These are phyloP conservation scores for Drosophila atripex DNA, from an alignment of 2,888 invertebrate genomes.

Conservation along the genomic window DNA sequence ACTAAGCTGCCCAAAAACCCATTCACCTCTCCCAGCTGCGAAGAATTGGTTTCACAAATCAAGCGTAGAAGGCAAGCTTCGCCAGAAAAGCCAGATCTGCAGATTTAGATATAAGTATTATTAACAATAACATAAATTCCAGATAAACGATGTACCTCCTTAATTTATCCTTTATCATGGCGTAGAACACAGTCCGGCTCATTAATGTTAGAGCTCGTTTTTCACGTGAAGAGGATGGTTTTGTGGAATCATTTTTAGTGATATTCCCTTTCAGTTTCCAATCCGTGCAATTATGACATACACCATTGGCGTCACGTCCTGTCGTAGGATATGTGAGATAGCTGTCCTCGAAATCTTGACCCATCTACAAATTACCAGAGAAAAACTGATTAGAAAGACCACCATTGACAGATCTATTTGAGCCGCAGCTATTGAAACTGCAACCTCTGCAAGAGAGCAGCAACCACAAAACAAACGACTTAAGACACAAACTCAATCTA, in stretches of 20 bases:
- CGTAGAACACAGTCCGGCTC: conserved; percentile 76
- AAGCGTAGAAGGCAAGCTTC: conserved; percentile 87
- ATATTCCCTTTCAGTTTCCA: conserved; percentile 13
- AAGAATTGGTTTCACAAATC: conserved; percentile 87
- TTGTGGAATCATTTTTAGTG: background rate
- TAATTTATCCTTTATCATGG: conserved; percentile 78
- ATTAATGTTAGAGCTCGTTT: conserved; percentile 67
- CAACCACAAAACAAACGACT: conserved; percentile 20
- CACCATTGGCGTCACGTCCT: conserved; percentile 17
- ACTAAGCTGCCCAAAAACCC: conserved; percentile 88
- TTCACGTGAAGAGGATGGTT: conserved; percentile 21
- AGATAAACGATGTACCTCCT: conserved; percentile 56
- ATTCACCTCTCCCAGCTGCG: conserved; percentile 84
- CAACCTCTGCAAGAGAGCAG: background rate
- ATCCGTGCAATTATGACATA: conserved; percentile 62
- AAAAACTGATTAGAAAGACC: background rate
- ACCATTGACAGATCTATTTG: background rate
- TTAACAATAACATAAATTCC: fast-evolving
- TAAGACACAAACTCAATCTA: conserved; percentile 8
- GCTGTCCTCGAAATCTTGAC: conserved; percentile 55
- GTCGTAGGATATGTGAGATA: conserved; percentile 55
- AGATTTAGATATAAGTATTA: background rate
- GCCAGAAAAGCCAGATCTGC: conserved; percentile 85
- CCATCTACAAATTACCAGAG: conserved; percentile 50
- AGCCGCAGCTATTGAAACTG: background rate